Conservation (phyloP, 2,888 invertebrate species). For the Archips crataeganus region DNA sequence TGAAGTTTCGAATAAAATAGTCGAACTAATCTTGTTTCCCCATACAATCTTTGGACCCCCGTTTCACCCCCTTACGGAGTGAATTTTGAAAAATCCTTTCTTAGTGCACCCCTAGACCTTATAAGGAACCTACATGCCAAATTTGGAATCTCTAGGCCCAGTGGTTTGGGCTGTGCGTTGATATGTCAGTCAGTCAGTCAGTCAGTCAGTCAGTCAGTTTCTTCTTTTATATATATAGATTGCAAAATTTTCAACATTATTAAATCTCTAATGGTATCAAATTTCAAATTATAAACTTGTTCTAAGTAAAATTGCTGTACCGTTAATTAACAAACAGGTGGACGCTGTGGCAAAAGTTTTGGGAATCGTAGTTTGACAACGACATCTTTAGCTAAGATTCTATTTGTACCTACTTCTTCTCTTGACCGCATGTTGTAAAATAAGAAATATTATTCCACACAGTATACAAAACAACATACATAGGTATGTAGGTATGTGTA, state of each 20-base stretch:
- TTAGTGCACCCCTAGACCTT: too few species aligned
- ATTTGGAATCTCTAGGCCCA: too few species aligned
- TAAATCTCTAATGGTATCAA: background rate
- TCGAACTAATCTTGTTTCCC: too few species aligned
- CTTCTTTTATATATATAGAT: too few species aligned
- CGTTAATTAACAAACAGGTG: background rate
- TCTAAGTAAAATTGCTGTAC: background rate
- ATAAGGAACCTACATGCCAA: too few species aligned
- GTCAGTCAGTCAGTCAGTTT: too few species aligned
- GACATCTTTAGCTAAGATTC: background rate
- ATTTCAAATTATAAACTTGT: background rate
- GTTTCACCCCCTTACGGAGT: too few species aligned
- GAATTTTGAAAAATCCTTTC: too few species aligned
- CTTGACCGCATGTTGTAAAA: background rate
- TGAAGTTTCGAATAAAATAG: too few species aligned
- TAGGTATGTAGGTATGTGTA: background rate
- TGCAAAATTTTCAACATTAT: background rate
- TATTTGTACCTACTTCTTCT: background rate
- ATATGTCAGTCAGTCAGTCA: too few species aligned
- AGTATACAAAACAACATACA: background rate
- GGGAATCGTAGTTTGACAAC: background rate
- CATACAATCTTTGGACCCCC: too few species aligned
- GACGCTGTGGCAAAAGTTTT: background rate
- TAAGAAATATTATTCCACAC: background rate
- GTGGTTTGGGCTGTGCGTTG: too few species aligned